Percentiles rank a stretch among this genome's conserved stretches.
Evolutionary conservation across 2,113 vertebrate species (phyloP).

Genomic region (Oryzias melastigma): DNA sequence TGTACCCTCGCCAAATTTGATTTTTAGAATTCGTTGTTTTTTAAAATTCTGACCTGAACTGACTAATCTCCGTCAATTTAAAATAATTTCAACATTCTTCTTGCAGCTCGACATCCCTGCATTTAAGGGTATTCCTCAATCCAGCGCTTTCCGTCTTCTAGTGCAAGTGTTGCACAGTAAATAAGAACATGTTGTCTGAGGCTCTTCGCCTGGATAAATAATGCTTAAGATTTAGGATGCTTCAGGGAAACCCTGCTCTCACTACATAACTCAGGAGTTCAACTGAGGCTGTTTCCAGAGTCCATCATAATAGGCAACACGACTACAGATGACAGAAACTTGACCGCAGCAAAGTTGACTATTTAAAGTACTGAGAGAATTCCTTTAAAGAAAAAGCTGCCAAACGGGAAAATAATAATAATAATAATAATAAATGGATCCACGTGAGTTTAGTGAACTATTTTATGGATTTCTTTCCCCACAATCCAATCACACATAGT

Average conservation of each 20-base stretch:
- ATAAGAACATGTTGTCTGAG: constrained; percentile 55
- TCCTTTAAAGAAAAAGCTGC: constrained; percentile 32
- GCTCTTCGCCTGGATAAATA: constrained; percentile 49
- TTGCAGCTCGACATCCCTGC: no score
- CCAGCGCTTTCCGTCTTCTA: constrained; percentile 25
- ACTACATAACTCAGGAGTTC: constrained; percentile 40
- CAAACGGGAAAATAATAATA: constrained; percentile 26
- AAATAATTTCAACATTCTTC: no score
- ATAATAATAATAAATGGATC: constrained; percentile 27
- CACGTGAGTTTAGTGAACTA: constrained; percentile 32
- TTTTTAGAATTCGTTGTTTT: constrained; percentile 21
- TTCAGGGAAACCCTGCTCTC: constrained; percentile 48
- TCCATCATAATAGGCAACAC: constrained; percentile 37
- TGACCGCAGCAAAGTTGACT: constrained; percentile 48
- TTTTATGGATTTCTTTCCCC: no score
- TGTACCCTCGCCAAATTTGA: constrained; percentile 21
- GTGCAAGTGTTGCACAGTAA: constrained; percentile 50
- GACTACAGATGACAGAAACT: constrained; percentile 52
- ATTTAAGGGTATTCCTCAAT: constrained; percentile 27
- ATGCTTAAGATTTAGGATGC: constrained; percentile 54
- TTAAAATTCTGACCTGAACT: constrained; percentile 13
- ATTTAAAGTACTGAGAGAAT: constrained; percentile 41
- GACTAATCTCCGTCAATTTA: no score
- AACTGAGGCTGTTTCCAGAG: constrained; percentile 38
- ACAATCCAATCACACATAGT: no score